Evolutionary conservation across 2,888 invertebrate species (phyloP).

Genomic region (Cheilosia variabilis): DNA sequence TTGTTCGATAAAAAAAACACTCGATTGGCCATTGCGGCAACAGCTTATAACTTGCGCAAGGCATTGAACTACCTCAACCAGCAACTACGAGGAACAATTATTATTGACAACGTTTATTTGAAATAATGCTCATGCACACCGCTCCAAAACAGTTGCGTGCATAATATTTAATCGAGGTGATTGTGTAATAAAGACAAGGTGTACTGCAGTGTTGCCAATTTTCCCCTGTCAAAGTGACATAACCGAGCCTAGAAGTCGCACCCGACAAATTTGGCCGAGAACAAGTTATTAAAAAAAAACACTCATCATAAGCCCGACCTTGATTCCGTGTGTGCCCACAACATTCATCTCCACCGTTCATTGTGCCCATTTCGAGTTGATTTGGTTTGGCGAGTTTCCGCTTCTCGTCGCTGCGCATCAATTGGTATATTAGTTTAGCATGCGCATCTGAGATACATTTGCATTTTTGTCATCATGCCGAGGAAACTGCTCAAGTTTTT

Average conservation of each 20-base stretch:
- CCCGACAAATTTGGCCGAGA: conserved; percentile 62
- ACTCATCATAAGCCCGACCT: conserved; percentile 51
- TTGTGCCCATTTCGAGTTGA: conserved; percentile 69
- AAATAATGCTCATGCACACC: conserved; percentile 59
- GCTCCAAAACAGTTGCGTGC: conserved; percentile 63
- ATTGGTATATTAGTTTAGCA: conserved; percentile 38
- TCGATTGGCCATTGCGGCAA: conserved; percentile 51
- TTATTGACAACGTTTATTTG: conserved; percentile 58
- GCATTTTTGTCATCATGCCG: conserved; percentile 86
- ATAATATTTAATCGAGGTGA: conserved; percentile 54
- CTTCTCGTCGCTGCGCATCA: conserved; percentile 34
- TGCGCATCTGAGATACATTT: conserved; percentile 66
- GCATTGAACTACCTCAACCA: conserved; percentile 66
- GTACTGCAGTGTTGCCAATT: conserved; percentile 67
- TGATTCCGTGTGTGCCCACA: conserved; percentile 70
- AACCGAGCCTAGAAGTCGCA: conserved; percentile 59
- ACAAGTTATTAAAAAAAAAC: conserved; percentile 49
- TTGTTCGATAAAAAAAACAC: conserved; percentile 15
- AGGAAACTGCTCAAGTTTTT: conserved; percentile 95
- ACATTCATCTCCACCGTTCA: conserved; percentile 58
- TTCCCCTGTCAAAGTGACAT: conserved; percentile 66
- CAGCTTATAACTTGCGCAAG: conserved; percentile 40
- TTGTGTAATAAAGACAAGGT: conserved; percentile 69
- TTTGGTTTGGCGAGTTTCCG: conserved; percentile 56
- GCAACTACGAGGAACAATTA: conserved; percentile 29